Conservation (phyloP, 2,888 invertebrate genomes). For the Tipula confusa region DNA sequence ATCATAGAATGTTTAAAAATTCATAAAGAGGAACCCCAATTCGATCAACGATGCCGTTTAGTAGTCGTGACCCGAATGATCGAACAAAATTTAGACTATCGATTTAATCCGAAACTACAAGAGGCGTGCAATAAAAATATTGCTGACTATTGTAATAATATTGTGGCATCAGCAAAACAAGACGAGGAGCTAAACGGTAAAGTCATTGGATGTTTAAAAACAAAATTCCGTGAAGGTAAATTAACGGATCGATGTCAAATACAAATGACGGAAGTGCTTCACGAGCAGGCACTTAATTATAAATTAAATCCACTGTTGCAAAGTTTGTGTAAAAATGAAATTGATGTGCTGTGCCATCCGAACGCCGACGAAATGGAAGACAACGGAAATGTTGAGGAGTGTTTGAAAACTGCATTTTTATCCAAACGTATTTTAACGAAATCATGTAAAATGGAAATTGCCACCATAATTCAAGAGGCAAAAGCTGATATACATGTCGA, state of each 20-base stretch:
- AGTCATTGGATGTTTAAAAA: conserved; percentile 75
- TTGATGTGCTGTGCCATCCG: conserved; percentile 59
- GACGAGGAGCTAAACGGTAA: conserved; percentile 78
- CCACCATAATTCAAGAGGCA: conserved; percentile 80
- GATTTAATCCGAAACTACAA: conserved; percentile 81
- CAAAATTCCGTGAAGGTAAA: conserved; percentile 69
- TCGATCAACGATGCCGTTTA: conserved; percentile 77
- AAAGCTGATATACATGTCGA: conserved; percentile 94
- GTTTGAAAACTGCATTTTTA: conserved; percentile 79
- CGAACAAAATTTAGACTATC: conserved; percentile 84
- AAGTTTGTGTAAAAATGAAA: conserved; percentile 71
- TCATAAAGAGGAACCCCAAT: conserved; percentile 69
- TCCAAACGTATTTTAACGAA: conserved; percentile 67
- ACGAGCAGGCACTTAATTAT: conserved; percentile 86
- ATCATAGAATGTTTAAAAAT: conserved; percentile 74
- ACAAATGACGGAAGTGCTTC: conserved; percentile 75
- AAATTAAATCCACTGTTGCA: conserved; percentile 83
- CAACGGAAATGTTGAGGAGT: conserved; percentile 70
- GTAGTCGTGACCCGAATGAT: conserved; percentile 85
- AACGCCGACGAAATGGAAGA: conserved; percentile 45
- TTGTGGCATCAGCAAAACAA: conserved; percentile 53
- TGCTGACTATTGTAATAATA: conserved; percentile 61
- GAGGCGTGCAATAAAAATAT: conserved; percentile 79
- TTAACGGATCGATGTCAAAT: conserved; percentile 72
- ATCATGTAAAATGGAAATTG: conserved; percentile 79